A percentile compares a stretch with the other conserved stretches of the same genome.
Conservation (phyloP, 1,140 invertebrate species). For the Asobara japonica region DNA sequence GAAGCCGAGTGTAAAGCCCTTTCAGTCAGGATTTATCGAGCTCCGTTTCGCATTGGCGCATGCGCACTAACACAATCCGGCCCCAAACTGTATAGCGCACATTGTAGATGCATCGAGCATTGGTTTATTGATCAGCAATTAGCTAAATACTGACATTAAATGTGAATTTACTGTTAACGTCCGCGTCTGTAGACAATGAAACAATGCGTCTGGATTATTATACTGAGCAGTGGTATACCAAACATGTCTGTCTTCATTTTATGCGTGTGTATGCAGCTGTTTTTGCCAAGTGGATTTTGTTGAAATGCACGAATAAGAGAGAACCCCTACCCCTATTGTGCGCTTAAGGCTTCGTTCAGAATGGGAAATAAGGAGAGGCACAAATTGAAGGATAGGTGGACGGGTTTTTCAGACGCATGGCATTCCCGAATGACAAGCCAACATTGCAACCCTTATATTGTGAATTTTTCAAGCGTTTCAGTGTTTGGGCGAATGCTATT, state of each 20-base stretch:
- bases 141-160: neutral
- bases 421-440: too few species aligned
- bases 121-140: constrained; percentile 19
- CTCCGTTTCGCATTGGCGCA: neutral
- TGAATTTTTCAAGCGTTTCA: too few species aligned
- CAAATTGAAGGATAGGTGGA: too few species aligned
- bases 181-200: neutral
- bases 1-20: neutral
- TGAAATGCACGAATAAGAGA: neutral
- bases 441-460: too few species aligned
- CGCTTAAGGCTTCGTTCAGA: too few species aligned
- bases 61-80: neutral
- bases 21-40: neutral
- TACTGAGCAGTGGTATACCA: neutral
- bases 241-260: neutral
- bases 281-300: neutral
- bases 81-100: neutral
- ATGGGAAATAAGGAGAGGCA: too few species aligned
- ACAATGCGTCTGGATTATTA: constrained; percentile 15
- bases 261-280: neutral
- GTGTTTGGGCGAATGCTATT: too few species aligned
- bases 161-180: neutral
- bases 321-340: neutral
- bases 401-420: too few species aligned
- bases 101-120: neutral